Percentiles rank a stretch among this genome's conserved stretches.
Conservation (phyloP, 2,888 invertebrate genomes). For the Allacma fusca region DNA sequence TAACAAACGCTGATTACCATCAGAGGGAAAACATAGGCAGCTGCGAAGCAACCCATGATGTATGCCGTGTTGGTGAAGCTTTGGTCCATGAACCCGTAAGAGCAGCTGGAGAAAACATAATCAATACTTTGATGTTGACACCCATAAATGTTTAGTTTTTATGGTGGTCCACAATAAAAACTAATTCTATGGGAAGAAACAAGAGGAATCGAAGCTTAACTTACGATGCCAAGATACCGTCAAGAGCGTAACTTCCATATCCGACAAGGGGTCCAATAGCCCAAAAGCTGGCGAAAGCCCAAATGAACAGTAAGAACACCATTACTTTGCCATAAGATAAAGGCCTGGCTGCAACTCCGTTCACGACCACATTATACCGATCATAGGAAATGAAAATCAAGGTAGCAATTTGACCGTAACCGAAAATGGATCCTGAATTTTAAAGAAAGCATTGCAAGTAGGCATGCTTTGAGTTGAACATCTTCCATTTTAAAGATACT, state of each 20-base stretch:
- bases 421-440: constrained; percentile 66
- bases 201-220: too few relatives aligned
- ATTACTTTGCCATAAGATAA: constrained; percentile 57
- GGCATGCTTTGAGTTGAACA: too few relatives aligned
- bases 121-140: too few relatives aligned
- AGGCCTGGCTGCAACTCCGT: constrained; percentile 47
- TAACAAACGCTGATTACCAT: constrained; percentile 85
- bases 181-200: too few relatives aligned
- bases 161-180: too few relatives aligned
- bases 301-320: constrained; percentile 64
- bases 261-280: constrained; percentile 65
- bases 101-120: constrained; percentile 71
- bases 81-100: constrained; percentile 83
- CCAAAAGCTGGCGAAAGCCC: constrained; percentile 64
- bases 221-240: constrained; percentile 53
- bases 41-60: constrained; percentile 79
- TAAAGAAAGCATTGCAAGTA: too few relatives aligned
- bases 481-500: too few relatives aligned
- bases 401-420: constrained; percentile 65
- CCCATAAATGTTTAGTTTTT: too few relatives aligned
- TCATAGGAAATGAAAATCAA: constrained; percentile 65
- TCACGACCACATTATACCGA: constrained; percentile 65
- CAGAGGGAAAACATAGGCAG: constrained; percentile 80
- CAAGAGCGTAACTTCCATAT: constrained; percentile 62
- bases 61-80: constrained; percentile 81